phyloP scores from a whole-genome alignment of 2,113 vertebrate genomes.

The Zingel zingel region DNA sequence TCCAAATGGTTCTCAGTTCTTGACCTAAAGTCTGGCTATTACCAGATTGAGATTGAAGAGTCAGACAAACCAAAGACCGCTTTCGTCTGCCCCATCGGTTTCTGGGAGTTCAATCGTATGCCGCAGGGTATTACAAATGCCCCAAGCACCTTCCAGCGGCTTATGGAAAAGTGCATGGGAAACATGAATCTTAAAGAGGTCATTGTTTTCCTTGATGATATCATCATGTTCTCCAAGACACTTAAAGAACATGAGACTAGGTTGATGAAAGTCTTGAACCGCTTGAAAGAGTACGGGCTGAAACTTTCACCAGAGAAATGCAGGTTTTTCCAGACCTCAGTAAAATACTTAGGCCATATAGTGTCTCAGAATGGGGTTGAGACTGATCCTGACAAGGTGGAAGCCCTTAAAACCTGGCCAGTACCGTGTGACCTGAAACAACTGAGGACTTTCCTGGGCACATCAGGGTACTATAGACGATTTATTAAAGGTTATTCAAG shows the following conservation, averaged over 20 bases:
- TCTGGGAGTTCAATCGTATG: neutral
- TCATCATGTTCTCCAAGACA: neutral
- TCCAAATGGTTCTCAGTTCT: conserved; percentile 1
- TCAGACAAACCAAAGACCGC: neutral
- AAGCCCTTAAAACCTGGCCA: neutral
- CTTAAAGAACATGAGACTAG: neutral
- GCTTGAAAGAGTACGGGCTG: neutral
- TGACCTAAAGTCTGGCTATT: neutral
- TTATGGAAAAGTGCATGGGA: neutral
- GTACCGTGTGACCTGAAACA: neutral
- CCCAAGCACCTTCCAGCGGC: neutral
- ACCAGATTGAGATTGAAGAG: neutral
- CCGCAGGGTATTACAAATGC: neutral
- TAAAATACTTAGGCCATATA: neutral
- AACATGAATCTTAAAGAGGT: conserved; percentile 11
- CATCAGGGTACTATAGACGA: neutral
- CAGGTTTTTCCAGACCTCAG: neutral
- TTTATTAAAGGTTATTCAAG: neutral
- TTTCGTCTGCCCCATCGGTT: neutral
- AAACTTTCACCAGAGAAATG: neutral
- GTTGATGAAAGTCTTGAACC: neutral
- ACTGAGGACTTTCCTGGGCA: neutral
- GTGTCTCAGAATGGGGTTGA: neutral
- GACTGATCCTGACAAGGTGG: neutral
- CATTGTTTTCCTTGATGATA: neutral